Evolutionary conservation across 2,888 invertebrate species (phyloP), one percentile per base, ranked within the genome.

Genomic region (Sussaba pulchella): DNA sequence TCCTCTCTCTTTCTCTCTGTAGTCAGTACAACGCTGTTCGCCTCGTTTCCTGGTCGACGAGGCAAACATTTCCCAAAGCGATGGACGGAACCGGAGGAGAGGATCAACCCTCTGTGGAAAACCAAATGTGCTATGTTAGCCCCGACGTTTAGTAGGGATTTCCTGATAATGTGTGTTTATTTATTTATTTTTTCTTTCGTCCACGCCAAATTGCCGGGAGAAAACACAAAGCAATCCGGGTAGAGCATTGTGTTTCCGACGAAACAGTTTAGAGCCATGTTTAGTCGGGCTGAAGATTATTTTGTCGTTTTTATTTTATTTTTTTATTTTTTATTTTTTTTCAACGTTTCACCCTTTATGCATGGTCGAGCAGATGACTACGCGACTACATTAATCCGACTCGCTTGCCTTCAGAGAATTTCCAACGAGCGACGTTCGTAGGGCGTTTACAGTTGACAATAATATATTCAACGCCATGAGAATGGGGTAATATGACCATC

Each of bases 31-130:
- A 67, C 66, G 64, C 36, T 47, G 64, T 43, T 70, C 45, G 75
- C 41, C 75, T 66, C 66, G 71, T 80, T 80, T 75, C 79, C 75
- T 71, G 66, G 36, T 36, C 75, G 79, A 66, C 75, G 66, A 80
- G 70, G 70, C 69, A 74, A 73, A 78, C 73, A 73, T 74, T 74
- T 74, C 59, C 64, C 31, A 74, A 71, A 78, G 52, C 78, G 36
- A 78, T 41, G 59, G 12, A 57, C 24, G 47, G 41, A 43, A 26
- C 19, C 10, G 17, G 21, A 12, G 47, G 9, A 5, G 54, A 21
- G 57, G 41, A 79, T 75, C 50, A 75, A 70, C 39, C 70, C 70
- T 66, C 70, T 19, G 21, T 52, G 50, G 59, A 79, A 71, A 39
- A 43, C 41, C 64, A 36, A 5, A n/a, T 14, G 50, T 19, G 14